Evolutionary conservation across 2,888 invertebrate species (phyloP), one percentile per base, ranked within the genome.

Genomic region (Machimus rusticus): DNA sequence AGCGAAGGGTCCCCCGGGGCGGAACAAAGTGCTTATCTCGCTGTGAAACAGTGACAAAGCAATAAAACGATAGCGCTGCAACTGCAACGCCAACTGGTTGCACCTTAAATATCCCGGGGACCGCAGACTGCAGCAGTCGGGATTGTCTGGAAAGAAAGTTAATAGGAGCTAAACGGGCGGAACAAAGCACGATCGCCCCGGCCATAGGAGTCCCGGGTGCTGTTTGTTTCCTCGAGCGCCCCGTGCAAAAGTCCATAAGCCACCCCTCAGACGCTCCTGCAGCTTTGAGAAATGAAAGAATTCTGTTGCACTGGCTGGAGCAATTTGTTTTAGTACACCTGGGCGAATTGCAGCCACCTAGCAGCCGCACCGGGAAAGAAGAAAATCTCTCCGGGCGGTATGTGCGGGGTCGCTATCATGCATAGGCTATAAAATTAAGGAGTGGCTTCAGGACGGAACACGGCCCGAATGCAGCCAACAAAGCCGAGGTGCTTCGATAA

Each of bases 301-400:
- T 23, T 43, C 43, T 78, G 78, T 78, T n/a, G 78, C 43, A 78
- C 34, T 39, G 43, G 37, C 23, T 78, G 39, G 43, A 43, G 23
- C 78, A 78, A 78, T 43, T 78, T 78, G 78, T 43, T 78, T 78
- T 78, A 78, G 78, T 78, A 78, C 78, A 78, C 78, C 78, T 78
- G 78, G 78, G 39, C 78, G 39, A 43, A 78, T 43, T 19, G 43
- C 78, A 78, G 43, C 34, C 16, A 51, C n/a, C 66, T 28, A 66
- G 19, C 66, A 66, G 19, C 9, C 57, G 3, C 19, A 9, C 19
- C 19, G 6, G 57, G 9, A 23, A 3, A 6, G 8, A 57, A n/a
- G 19, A 5, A 8, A n/a, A 66, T 19, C 28, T 66, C 23, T 5
- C 51, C n/a, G 16, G 66, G 66, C 23, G 28, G 66, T 66, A 12